Conservation (phyloP, 2,113 vertebrate species). For the Sula dactylatra region DNA sequence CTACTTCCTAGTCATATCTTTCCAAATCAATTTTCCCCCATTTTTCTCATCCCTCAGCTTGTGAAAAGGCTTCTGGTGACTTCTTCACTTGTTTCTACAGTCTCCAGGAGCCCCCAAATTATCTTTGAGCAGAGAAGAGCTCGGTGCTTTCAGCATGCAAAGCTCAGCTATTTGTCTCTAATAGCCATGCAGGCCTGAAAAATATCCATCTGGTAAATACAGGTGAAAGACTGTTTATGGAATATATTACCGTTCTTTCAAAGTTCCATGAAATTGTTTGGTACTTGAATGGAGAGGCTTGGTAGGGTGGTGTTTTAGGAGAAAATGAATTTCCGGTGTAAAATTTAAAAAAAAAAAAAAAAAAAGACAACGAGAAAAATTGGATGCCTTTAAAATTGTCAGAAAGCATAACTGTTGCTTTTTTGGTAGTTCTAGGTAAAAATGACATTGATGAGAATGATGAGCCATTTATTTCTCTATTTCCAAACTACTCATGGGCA, state of each 20-base stretch:
- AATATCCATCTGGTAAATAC: background rate
- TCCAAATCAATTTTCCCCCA: background rate
- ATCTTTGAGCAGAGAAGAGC: background rate
- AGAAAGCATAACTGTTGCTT: background rate
- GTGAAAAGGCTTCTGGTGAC: background rate
- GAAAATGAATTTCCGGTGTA: background rate
- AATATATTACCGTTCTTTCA: background rate
- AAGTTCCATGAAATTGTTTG: background rate
- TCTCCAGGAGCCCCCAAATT: too few relatives aligned
- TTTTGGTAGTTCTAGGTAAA: background rate
- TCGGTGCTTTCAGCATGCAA: background rate
- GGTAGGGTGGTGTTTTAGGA: background rate
- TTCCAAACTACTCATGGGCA: background rate
- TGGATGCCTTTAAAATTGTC: background rate
- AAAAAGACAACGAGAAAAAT: too few relatives aligned
- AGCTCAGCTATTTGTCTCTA: background rate
- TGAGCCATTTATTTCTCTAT: background rate
- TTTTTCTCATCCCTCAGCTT: background rate
- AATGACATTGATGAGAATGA: background rate
- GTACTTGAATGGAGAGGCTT: background rate
- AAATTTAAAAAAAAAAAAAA: background rate
- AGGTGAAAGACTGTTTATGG: background rate
- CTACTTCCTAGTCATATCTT: background rate
- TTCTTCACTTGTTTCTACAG: background rate
- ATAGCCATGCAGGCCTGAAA: background rate